Evolutionary conservation across 2,113 vertebrate species (phyloP).

Genomic region (Protobothrops mucrosquamatus): DNA sequence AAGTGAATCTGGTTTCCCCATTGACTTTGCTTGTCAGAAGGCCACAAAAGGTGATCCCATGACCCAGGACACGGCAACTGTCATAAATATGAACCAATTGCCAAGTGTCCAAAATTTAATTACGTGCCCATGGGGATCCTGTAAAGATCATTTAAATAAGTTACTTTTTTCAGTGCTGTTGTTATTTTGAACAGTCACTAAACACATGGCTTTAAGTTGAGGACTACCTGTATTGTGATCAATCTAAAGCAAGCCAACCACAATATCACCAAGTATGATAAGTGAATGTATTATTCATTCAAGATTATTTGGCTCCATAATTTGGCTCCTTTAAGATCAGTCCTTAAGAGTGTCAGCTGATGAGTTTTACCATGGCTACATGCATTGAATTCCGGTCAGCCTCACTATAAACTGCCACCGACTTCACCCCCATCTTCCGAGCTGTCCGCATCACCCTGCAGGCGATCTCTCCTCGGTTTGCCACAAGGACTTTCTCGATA

Average conservation of each 20-base stretch:
- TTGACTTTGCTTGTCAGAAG: too few species aligned
- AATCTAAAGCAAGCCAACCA: neutral
- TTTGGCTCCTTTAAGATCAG: neutral
- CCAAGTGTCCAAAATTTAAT: too few species aligned
- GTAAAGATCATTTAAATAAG: too few species aligned
- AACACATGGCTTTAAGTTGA: too few species aligned
- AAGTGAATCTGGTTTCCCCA: too few species aligned
- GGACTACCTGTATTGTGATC: neutral
- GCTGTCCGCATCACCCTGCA: slow-evolving; percentile 96
- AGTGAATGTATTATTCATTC: neutral
- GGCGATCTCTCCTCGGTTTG: slow-evolving; percentile 96
- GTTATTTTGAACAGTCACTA: too few species aligned
- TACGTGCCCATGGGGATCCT: too few species aligned
- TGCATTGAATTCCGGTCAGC: slow-evolving; percentile 92
- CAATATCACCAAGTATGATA: neutral
- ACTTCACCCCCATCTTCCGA: slow-evolving; percentile 90
- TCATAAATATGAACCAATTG: too few species aligned
- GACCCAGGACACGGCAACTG: too few species aligned
- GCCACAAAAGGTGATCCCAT: too few species aligned
- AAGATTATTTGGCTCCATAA: neutral
- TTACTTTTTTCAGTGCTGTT: too few species aligned
- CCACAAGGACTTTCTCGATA: slow-evolving; percentile 91
- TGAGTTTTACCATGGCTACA: slow-evolving; percentile 85
- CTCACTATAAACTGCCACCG: slow-evolving; percentile 95
- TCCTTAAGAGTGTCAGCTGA: neutral